A percentile compares a stretch with the other conserved stretches of the same genome.
These are phyloP conservation scores for Hermetia illucens DNA, from an alignment of 1,140 invertebrate species.

Conservation along the genomic window DNA sequence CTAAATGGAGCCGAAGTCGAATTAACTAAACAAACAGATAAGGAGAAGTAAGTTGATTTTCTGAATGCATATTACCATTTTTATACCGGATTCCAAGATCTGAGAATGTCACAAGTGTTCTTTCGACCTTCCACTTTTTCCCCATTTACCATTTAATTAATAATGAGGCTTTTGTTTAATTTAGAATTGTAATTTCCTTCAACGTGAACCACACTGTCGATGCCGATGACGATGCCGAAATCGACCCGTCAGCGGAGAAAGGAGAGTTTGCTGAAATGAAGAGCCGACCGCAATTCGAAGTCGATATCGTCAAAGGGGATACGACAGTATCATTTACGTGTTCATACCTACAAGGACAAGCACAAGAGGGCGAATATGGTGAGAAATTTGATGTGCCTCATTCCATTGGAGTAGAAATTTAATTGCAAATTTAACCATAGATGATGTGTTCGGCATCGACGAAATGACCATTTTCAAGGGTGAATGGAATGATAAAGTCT, in stretches of 20 bases:
- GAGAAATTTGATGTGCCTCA: conserved; percentile 17
- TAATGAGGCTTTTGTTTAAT: too few relatives aligned
- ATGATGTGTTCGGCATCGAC: conserved; percentile 77
- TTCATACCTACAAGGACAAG: conserved; percentile 52
- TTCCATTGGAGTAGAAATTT: background rate
- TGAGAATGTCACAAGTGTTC: too few relatives aligned
- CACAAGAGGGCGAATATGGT: conserved; percentile 59
- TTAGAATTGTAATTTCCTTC: conserved; percentile 58
- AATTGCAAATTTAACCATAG: conserved; percentile 36
- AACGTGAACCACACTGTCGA: conserved; percentile 88
- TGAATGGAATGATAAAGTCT: conserved; percentile 67
- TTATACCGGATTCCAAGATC: too few relatives aligned
- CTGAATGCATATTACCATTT: conserved; percentile 10
- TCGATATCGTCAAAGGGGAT: conserved; percentile 61
- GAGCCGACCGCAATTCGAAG: conserved; percentile 74
- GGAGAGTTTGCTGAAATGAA: conserved; percentile 65
- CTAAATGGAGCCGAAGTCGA: conserved; percentile 63
- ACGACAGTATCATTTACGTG: conserved; percentile 70
- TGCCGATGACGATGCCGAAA: conserved; percentile 50
- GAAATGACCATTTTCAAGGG: conserved; percentile 73
- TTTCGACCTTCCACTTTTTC: too few relatives aligned
- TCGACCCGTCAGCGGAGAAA: conserved; percentile 46
- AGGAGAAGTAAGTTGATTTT: conserved; percentile 63
- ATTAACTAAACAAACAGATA: conserved; percentile 51
- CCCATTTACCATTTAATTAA: too few relatives aligned